Percentiles rank a stretch among this genome's conserved stretches.
Conservation (phyloP, 1,140 invertebrate species). For the Caerostris darwini region DNA sequence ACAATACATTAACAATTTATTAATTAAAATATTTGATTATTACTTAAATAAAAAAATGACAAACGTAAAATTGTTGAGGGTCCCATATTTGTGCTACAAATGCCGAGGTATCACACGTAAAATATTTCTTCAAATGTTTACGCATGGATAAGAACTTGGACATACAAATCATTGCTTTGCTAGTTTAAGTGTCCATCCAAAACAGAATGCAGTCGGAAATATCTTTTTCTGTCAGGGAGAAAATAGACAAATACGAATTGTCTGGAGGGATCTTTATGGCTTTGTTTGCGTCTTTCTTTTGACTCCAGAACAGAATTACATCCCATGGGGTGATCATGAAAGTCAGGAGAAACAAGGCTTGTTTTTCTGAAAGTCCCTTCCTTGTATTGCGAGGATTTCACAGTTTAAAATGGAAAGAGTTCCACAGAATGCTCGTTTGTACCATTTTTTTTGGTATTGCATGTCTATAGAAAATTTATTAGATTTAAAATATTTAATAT, state of each 20-base stretch:
- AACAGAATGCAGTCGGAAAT: neutral
- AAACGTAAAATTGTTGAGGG: too few species aligned
- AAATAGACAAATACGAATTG: conserved; percentile 53
- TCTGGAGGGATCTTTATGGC: conserved; percentile 60
- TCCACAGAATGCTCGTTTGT: neutral
- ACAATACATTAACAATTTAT: too few species aligned
- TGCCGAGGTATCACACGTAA: neutral
- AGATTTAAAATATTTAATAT: too few species aligned
- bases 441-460: too few species aligned
- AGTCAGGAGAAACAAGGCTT: conserved; percentile 45
- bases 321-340: conserved; percentile 50
- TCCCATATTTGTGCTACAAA: too few species aligned
- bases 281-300: conserved; percentile 50
- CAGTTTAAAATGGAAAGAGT: neutral
- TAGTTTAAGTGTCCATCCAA: neutral
- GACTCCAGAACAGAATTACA: conserved; percentile 33
- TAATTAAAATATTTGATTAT: too few species aligned
- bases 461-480: too few species aligned
- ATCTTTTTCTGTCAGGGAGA: neutral
- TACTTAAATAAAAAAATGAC: too few species aligned
- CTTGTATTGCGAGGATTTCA: conserved; percentile 34
- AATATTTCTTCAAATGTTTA: neutral
- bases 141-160: neutral
- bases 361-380: neutral
- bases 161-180: neutral